These are phyloP conservation scores for Callyntrura sp. DNA, from an alignment of 2,888 invertebrate genomes.

Conservation along the genomic window DNA sequence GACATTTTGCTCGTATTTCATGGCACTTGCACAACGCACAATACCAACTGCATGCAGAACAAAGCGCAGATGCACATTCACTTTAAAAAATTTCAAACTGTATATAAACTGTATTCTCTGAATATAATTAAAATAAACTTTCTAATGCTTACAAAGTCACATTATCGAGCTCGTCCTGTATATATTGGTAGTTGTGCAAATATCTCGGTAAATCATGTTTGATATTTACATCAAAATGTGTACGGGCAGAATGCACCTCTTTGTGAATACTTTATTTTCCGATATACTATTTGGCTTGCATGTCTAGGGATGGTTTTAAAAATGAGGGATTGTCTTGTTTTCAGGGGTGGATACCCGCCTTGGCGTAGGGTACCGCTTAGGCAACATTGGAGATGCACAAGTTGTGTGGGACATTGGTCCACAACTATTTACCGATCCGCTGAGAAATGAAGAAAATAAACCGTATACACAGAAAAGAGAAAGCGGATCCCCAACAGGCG, in stretches of 20 bases:
- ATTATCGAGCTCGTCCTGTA: not conserved
- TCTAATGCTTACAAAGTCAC: not conserved
- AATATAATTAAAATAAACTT: not conserved
- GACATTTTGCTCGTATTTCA: slow-evolving; percentile 77
- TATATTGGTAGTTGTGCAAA: not conserved
- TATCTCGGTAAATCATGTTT: slow-evolving; percentile 30
- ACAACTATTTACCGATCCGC: slow-evolving; percentile 83
- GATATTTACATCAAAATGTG: slow-evolving; percentile 40
- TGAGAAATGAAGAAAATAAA: slow-evolving; percentile 80
- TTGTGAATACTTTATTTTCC: slow-evolving; percentile 20
- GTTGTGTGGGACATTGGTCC: slow-evolving; percentile 84
- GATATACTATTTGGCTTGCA: not conserved
- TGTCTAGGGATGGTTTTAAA: too few species aligned
- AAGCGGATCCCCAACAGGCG: slow-evolving; percentile 47
- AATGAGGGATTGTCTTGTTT: not conserved
- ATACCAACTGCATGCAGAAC: not conserved
- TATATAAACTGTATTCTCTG: not conserved
- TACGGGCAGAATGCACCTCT: slow-evolving; percentile 77
- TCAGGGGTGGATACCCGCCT: slow-evolving; percentile 83
- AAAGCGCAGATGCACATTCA: not conserved
- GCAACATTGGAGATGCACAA: slow-evolving; percentile 83
- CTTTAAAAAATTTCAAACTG: too few species aligned
- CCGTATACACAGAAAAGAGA: slow-evolving; percentile 65
- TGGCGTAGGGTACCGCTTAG: slow-evolving; percentile 83
- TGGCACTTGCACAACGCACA: slow-evolving; percentile 22